Evolutionary conservation across 2,113 vertebrate genomes (phyloP).

Genomic region (Macrotis lagotis): DNA sequence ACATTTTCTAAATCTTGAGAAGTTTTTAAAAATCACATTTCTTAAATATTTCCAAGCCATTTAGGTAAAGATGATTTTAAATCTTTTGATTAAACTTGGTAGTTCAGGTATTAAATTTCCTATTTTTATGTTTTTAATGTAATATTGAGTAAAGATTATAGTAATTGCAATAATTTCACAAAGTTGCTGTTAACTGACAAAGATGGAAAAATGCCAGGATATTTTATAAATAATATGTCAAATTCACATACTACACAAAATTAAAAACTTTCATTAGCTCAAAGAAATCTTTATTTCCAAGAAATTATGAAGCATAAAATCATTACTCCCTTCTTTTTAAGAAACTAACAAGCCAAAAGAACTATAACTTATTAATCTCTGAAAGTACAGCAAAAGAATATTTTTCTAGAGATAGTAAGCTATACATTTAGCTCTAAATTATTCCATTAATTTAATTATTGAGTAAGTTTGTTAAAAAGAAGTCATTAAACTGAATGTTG

Average conservation of each 20-base stretch:
- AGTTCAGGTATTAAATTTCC: neutral
- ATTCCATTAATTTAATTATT: neutral
- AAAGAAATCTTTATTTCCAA: neutral
- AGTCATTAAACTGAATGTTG: slow-evolving; percentile 13
- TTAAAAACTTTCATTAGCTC: slow-evolving; percentile 20
- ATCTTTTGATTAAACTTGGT: slow-evolving; percentile 13
- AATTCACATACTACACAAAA: slow-evolving; percentile 16
- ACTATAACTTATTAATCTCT: neutral
- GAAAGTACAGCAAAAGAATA: no score
- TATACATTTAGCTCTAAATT: neutral
- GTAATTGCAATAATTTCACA: slow-evolving; percentile 14
- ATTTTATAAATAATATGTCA: slow-evolving; percentile 51
- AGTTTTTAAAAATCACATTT: neutral
- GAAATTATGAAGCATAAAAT: slow-evolving; percentile 17
- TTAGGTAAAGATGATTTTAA: neutral
- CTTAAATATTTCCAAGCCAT: slow-evolving; percentile 14
- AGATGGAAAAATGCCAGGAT: slow-evolving; percentile 15
- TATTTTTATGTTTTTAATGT: slow-evolving; percentile 13
- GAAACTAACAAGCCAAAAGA: neutral
- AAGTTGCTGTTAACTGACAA: neutral
- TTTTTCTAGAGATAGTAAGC: neutral
- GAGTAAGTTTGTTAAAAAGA: slow-evolving; percentile 12
- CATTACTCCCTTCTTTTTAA: neutral
- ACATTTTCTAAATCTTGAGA: neutral
- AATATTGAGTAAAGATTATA: slow-evolving; percentile 2